Conservation (phyloP, 1,140 invertebrate genomes). For the Adoxophyes honmai region DNA sequence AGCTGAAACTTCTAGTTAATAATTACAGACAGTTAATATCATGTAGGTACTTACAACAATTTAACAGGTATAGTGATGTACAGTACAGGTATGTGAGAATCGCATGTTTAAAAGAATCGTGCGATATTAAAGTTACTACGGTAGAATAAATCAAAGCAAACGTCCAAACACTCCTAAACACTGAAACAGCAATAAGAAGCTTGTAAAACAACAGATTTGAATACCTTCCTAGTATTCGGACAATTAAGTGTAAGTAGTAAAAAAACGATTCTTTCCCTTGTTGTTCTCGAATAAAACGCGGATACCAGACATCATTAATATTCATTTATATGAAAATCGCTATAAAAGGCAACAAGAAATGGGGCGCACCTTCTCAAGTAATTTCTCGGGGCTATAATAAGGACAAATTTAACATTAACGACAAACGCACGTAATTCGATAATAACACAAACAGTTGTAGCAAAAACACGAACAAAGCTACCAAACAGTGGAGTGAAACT, state of each 20-base stretch:
- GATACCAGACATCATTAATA: conserved; percentile 13
- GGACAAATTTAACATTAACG: conserved; percentile 38
- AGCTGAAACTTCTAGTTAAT: too few species aligned
- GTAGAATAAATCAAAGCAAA: too few species aligned
- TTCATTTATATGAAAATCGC: conserved; percentile 15
- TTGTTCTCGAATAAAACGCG: conserved; percentile 3
- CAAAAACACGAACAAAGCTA: conserved; percentile 68
- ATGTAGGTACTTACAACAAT: too few species aligned
- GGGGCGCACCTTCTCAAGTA: conserved; percentile 24
- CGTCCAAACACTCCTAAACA: too few species aligned
- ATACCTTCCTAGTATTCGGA: conserved; percentile 6
- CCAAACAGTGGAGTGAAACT: conserved; percentile 67
- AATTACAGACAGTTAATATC: too few species aligned
- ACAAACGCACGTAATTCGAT: conserved; percentile 69
- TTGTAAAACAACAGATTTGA: neutral
- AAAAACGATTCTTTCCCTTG: neutral
- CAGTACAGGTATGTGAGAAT: too few species aligned
- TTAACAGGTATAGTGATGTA: too few species aligned
- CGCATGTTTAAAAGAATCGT: too few species aligned
- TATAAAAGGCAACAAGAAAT: conserved; percentile 3
- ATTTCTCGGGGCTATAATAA: conserved; percentile 24
- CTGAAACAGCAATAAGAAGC: neutral
- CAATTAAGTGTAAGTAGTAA: conserved; percentile 13
- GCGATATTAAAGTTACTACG: too few species aligned
- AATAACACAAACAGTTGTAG: conserved; percentile 63